phyloP scores from a whole-genome alignment of 1,140 invertebrate genomes.

The Choristoneura fumiferana region DNA sequence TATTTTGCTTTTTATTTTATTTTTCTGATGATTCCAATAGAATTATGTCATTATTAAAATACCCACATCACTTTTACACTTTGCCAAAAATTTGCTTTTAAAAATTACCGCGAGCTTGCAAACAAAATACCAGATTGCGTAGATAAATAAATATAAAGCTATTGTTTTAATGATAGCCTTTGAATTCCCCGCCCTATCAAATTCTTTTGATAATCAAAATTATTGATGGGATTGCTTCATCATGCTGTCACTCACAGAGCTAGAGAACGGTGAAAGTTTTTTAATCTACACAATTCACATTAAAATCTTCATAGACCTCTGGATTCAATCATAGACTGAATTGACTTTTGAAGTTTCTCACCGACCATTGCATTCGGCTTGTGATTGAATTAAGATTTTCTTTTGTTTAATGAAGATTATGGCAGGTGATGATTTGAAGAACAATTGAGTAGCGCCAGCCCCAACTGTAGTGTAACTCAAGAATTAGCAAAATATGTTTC shows the following conservation, averaged over 20 bases:
- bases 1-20: no score
- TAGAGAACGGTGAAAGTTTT: conserved; percentile 5
- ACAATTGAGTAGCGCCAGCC: no score
- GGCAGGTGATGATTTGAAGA: no score
- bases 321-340: conserved; percentile 12
- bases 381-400: conserved; percentile 4
- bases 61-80: no score
- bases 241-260: conserved; percentile 13
- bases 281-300: conserved; percentile 18
- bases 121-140: no score
- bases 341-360: conserved; percentile 11
- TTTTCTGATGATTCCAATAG: no score
- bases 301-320: conserved; percentile 5
- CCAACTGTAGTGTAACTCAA: no score
- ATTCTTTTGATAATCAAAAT: conserved; percentile 17
- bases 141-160: no score
- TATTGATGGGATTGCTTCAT: conserved; percentile 15
- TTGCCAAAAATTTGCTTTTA: no score
- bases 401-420: neutral
- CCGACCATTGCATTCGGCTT: neutral
- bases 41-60: no score
- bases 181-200: conserved; percentile 1
- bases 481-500: no score
- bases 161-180: conserved; percentile 7
- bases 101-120: no score